A percentile compares a stretch with the other conserved stretches of the same genome.
Conservation (phyloP, 2,888 invertebrate species). For the Ctena decussata region DNA sequence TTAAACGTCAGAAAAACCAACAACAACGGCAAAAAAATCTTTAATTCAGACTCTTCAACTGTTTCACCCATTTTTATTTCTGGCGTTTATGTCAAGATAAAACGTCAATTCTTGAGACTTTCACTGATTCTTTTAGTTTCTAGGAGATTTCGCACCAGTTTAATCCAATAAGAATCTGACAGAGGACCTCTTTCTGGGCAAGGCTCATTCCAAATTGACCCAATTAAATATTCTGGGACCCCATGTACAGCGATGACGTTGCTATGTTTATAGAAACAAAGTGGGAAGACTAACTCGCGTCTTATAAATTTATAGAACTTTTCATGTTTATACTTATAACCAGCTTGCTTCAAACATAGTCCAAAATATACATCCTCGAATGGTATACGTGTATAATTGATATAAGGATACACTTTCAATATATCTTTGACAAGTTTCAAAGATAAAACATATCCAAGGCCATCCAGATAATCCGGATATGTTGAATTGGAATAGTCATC, state of each 20-base stretch:
- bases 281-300: neutral
- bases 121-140: no score
- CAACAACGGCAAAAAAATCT: no score
- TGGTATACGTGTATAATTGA: neutral
- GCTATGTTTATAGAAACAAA: neutral
- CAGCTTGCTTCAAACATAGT: neutral
- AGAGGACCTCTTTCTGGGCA: neutral
- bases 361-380: neutral
- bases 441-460: neutral
- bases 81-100: no score
- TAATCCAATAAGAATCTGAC: neutral
- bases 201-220: neutral
- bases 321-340: neutral
- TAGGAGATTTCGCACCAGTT: no score
- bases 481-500: neutral
- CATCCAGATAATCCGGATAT: neutral
- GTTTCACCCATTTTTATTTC: no score
- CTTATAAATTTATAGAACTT: neutral
- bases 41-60: no score
- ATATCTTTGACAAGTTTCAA: neutral
- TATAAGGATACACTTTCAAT: neutral
- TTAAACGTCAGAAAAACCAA: no score
- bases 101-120: no score
- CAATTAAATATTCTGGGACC: neutral
- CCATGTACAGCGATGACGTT: neutral